These are phyloP conservation scores for Amblyjoppa fuscipennis DNA, from an alignment of 2,888 invertebrate genomes.

Conservation along the genomic window DNA sequence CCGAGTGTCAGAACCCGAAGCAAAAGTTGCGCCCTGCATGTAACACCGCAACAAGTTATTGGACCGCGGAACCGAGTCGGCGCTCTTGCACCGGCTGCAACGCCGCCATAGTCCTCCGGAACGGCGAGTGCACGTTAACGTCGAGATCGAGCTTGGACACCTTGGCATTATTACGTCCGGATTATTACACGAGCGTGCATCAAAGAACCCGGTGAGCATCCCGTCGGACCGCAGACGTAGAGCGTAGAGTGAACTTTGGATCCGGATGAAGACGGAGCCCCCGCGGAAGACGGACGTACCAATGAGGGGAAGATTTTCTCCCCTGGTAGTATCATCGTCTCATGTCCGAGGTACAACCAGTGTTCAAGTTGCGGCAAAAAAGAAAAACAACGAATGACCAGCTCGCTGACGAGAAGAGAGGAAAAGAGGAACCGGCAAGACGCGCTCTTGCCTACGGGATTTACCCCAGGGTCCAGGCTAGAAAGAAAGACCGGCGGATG, in stretches of 20 bases:
- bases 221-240: constrained; percentile 12
- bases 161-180: constrained; percentile 79
- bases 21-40: background rate
- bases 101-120: constrained; percentile 22
- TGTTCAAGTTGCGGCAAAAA: background rate
- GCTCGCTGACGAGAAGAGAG: background rate
- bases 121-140: constrained; percentile 68
- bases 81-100: constrained; percentile 14
- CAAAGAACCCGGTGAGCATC: constrained; percentile 33
- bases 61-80: constrained; percentile 59
- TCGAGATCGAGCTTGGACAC: constrained; percentile 72
- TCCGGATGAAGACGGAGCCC: constrained; percentile 53
- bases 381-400: background rate
- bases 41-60: constrained; percentile 37
- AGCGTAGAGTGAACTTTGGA: constrained; percentile 48
- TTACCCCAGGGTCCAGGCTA: background rate
- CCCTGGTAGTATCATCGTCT: background rate
- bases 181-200: constrained; percentile 39
- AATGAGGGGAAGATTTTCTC: constrained; percentile 13
- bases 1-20: constrained; percentile 18
- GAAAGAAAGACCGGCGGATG: background rate
- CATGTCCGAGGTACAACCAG: background rate
- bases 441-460: background rate
- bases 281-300: constrained; percentile 24
- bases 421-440: background rate